Evolutionary conservation across 2,888 invertebrate species (phyloP), one percentile per base, ranked within the genome.

Genomic region (Sinohyriopsis cumingii): DNA sequence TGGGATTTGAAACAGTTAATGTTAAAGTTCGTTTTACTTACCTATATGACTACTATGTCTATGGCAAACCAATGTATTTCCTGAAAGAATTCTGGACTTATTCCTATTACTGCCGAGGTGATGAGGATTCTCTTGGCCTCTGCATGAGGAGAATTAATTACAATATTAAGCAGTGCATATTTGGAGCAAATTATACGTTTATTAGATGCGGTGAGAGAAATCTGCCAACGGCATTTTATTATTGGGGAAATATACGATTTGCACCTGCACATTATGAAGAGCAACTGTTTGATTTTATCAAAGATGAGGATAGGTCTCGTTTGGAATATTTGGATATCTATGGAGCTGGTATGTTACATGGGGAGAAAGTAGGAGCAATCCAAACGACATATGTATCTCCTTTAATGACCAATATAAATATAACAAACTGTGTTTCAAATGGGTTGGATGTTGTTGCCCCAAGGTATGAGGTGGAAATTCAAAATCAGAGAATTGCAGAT

Each of bases 211-310:
- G 96, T 0, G 75, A 82, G 3, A 74, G 88, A 59, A 89, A 89
- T 67, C 77, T 89, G 28, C 84, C 83, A 0, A 55, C 60, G 0
- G 74, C 77, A 1, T 71, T 80, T 62, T 82, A 87, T 45, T 89
- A 89, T 72, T 99, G 99, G 99, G 99, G 99, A 59, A 99, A 99
- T 55, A 94, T 99, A 75, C 92, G 98, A 73, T 97, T 98, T 88
- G 94, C 97, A 0, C 94, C 95, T 87, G 93, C 95, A 5, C 94
- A 96, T 88, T 97, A 96, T 88, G 97, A 98, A 89, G 95, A 95
- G 89, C 71, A 82, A 65, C 92, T 92, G 94, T 54, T 69, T 15
- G 94, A 76, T 90, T 94, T 70, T 55, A 73, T 72, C 54, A 61
- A 77, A 25, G 81, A 84, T 15, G 77, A 80, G 55, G 92, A 93